phyloP scores from a whole-genome alignment of 2,797 vertebrate species.

The Apogon talboti region DNA sequence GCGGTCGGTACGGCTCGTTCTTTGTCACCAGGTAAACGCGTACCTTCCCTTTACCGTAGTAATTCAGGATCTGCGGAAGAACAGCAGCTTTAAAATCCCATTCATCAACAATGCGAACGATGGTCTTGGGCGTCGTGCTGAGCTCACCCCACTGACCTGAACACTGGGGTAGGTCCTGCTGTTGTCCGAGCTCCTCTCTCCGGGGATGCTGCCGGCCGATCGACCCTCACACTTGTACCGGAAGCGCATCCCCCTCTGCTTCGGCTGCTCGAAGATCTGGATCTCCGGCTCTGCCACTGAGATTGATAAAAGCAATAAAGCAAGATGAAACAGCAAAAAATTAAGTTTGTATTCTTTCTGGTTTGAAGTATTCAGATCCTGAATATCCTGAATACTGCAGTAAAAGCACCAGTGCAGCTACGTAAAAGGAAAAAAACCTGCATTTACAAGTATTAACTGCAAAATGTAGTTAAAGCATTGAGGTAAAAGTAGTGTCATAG shows the following conservation, averaged over 20 bases:
- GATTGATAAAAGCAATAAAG: slow-evolving; percentile 12
- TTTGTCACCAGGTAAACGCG: slow-evolving; percentile 95
- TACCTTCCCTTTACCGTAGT: slow-evolving; percentile 91
- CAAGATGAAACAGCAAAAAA: not conserved
- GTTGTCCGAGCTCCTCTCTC: slow-evolving; percentile 94
- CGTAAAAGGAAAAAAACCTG: no score
- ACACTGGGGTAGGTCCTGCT: slow-evolving; percentile 95
- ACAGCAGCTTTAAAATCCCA: not conserved
- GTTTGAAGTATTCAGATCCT: no score
- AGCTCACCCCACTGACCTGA: slow-evolving; percentile 83
- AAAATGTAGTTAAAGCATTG: no score
- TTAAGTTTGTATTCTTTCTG: no score
- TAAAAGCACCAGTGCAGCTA: no score
- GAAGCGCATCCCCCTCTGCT: slow-evolving; percentile 97
- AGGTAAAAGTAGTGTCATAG: no score
- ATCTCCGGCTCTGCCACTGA: slow-evolving; percentile 89
- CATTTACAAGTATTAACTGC: no score
- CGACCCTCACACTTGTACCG: slow-evolving; percentile 98
- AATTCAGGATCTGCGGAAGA: slow-evolving; percentile 88
- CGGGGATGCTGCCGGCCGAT: slow-evolving; percentile 97
- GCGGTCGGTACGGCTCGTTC: slow-evolving; percentile 94
- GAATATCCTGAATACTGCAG: no score
- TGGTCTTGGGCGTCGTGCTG: not conserved
- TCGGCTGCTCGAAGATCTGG: slow-evolving; percentile 95
- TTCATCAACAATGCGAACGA: not conserved